These are phyloP conservation scores for Cyclophora albipunctata DNA, from an alignment of 2,888 invertebrate species.

Conservation along the genomic window DNA sequence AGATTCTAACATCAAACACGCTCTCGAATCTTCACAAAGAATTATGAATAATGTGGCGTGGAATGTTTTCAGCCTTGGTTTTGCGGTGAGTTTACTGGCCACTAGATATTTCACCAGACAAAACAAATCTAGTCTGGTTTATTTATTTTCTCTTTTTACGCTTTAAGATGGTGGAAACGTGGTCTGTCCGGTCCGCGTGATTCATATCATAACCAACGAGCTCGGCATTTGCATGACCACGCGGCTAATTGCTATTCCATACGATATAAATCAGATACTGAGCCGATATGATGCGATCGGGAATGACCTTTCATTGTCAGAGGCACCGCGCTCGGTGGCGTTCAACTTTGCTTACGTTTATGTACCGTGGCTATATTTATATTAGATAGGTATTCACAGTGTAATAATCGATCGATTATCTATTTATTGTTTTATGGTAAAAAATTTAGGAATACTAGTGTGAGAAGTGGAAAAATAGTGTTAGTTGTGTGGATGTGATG, in stretches of 20 bases:
- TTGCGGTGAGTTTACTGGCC: conserved; percentile 3
- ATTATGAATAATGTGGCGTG: conserved; percentile 39
- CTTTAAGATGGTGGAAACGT: conserved; percentile 34
- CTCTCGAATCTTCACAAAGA: conserved; percentile 4
- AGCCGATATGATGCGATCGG: conserved; percentile 29
- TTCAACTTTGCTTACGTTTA: neutral
- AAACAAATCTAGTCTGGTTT: conserved; percentile 32
- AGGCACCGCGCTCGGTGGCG: neutral
- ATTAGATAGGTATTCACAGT: no score
- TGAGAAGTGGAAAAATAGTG: neutral
- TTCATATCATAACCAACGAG: conserved; percentile 38
- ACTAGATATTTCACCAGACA: conserved; percentile 24
- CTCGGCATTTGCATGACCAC: conserved; percentile 59
- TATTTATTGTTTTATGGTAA: no score
- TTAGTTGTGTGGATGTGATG: neutral
- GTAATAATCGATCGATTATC: no score
- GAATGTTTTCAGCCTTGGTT: conserved; percentile 9
- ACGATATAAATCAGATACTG: conserved; percentile 53
- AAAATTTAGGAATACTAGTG: no score
- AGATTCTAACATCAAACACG: conserved; percentile 13
- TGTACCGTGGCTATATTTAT: neutral
- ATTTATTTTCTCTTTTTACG: conserved; percentile 37
- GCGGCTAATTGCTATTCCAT: conserved; percentile 58
- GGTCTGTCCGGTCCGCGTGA: conserved; percentile 34
- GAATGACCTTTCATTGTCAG: conserved; percentile 30